Conservation (phyloP, 1,140 invertebrate genomes). For the Globodera rostochiensis region DNA sequence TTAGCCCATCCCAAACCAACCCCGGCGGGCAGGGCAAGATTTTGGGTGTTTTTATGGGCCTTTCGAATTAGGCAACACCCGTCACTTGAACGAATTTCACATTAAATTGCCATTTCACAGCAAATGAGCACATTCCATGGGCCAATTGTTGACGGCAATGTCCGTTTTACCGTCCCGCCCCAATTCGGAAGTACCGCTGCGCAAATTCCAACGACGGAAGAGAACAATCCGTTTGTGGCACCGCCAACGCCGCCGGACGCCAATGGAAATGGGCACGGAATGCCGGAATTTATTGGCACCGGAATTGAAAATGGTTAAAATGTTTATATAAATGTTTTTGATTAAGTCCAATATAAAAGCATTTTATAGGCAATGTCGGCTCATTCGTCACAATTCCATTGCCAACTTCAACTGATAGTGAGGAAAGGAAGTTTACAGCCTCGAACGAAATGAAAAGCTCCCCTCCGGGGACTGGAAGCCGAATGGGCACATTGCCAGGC, state of each 20-base stretch:
- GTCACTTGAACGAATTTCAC: too few species aligned
- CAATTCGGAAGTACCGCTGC: neutral
- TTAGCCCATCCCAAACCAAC: too few species aligned
- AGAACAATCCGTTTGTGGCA: slow-evolving; percentile 20
- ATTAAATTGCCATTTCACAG: too few species aligned
- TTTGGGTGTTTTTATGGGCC: too few species aligned
- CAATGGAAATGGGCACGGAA: too few species aligned
- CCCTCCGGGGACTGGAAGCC: neutral
- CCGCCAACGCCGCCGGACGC: neutral
- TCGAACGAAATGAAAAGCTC: neutral
- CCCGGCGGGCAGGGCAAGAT: too few species aligned
- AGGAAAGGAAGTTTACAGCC: neutral
- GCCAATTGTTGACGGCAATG: slow-evolving; percentile 13
- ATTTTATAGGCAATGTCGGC: neutral
- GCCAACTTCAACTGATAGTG: neutral
- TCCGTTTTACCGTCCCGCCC: neutral
- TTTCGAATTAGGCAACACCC: too few species aligned
- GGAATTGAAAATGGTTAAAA: too few species aligned
- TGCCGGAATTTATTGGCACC: too few species aligned
- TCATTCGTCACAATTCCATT: neutral
- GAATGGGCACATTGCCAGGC: neutral
- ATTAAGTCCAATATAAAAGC: too few species aligned
- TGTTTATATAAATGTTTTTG: too few species aligned
- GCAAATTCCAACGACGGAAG: neutral
- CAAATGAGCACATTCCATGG: slow-evolving; percentile 6